Evolutionary conservation across 2,113 vertebrate genomes (phyloP).

Genomic region (Sebastes fasciatus): DNA sequence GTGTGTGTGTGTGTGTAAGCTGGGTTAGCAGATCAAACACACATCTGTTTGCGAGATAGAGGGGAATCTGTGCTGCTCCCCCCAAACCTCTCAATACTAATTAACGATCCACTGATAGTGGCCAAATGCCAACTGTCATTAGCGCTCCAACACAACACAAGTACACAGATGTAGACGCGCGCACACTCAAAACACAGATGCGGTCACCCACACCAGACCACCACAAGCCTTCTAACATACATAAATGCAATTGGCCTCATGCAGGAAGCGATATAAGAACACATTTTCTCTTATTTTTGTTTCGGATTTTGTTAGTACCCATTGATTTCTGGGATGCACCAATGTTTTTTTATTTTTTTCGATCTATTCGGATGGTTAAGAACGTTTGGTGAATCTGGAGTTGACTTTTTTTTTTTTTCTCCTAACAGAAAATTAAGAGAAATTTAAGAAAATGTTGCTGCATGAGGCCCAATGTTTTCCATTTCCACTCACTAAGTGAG

Average conservation of each 20-base stretch:
- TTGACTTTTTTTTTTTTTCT: no score
- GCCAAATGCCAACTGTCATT: conserved; percentile 82
- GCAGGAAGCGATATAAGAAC: no score
- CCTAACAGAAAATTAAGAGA: no score
- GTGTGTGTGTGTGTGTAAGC: conserved; percentile 21
- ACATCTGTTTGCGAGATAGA: conserved; percentile 79
- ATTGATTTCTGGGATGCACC: no score
- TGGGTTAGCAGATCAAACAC: conserved; percentile 83
- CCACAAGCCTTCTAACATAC: conserved; percentile 57
- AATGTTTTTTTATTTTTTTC: no score
- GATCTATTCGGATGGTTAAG: no score
- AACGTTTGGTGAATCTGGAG: no score
- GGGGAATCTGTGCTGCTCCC: conserved; percentile 74
- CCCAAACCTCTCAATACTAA: conserved; percentile 87
- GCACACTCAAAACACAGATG: conserved; percentile 61
- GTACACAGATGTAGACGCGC: conserved; percentile 68
- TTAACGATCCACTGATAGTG: conserved; percentile 83
- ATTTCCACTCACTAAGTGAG: neutral
- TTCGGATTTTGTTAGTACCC: no score
- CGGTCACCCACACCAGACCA: conserved; percentile 52
- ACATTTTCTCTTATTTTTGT: no score
- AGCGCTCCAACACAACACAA: conserved; percentile 65
- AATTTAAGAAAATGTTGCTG: no score
- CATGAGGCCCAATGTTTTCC: conserved; percentile 9
- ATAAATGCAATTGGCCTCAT: conserved; percentile 1